Evolutionary conservation across 2,888 invertebrate species (phyloP).

Genomic region (Cryptophagus acutangulus): DNA sequence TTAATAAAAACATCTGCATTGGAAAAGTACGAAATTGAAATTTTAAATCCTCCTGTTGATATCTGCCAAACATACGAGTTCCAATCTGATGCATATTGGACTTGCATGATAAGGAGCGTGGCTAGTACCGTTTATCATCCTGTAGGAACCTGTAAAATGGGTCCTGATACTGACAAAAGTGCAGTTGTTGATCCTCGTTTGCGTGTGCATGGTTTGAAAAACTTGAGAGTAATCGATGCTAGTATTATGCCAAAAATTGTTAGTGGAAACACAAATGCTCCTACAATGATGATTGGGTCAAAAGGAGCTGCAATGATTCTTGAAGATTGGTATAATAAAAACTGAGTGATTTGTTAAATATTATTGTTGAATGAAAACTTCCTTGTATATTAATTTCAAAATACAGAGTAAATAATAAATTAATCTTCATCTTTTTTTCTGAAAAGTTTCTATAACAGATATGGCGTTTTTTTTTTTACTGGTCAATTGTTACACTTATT

Average conservation of each 20-base stretch:
- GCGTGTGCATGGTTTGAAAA: conserved; percentile 59
- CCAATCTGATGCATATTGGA: conserved; percentile 81
- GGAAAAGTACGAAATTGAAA: conserved; percentile 39
- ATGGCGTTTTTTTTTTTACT: too few relatives aligned
- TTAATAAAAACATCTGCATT: conserved; percentile 47
- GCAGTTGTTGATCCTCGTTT: conserved; percentile 67
- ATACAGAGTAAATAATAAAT: too few relatives aligned
- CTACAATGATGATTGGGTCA: conserved; percentile 46
- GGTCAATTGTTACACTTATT: too few relatives aligned
- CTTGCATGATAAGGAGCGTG: conserved; percentile 69
- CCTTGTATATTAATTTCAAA: too few relatives aligned
- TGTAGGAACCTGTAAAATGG: conserved; percentile 54
- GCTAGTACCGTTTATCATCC: conserved; percentile 26
- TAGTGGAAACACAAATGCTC: conserved; percentile 55
- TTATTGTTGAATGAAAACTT: too few relatives aligned
- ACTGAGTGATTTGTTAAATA: too few relatives aligned
- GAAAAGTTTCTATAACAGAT: too few relatives aligned
- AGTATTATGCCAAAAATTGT: conserved; percentile 71
- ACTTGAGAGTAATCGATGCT: conserved; percentile 69
- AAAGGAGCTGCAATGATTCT: conserved; percentile 49
- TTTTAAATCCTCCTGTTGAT: conserved; percentile 61
- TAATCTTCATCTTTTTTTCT: too few relatives aligned
- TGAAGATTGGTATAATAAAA: too few relatives aligned
- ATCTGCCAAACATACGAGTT: conserved; percentile 70
- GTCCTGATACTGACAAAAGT: conserved; percentile 51